Evolutionary conservation across 2,113 vertebrate species (phyloP).

Genomic region (Australoheros scitulus): DNA sequence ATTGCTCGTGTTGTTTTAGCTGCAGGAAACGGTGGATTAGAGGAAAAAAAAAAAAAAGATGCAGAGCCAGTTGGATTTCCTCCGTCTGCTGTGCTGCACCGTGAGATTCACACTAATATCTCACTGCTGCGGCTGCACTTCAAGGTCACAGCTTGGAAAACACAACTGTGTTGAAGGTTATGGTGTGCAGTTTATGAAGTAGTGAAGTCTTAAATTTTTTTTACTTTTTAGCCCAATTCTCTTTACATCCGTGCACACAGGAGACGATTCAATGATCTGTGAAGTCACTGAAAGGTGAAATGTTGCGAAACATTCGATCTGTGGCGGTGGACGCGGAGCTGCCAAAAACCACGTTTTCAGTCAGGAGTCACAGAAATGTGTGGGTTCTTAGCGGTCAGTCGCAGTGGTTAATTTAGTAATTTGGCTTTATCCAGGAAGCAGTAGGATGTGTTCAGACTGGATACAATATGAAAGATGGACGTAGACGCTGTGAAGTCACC

Average conservation of each 20-base stretch:
- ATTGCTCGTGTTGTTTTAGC: not conserved
- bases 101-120: slow-evolving; percentile 6
- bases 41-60: not conserved
- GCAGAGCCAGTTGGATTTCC: slow-evolving; percentile 16
- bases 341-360: not conserved
- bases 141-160: not conserved
- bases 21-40: slow-evolving; percentile 1
- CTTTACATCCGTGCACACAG: not conserved
- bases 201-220: not conserved
- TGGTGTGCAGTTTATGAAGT: not conserved
- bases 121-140: slow-evolving; percentile 6
- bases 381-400: not conserved
- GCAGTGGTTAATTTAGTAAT: not conserved
- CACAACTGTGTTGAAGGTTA: not conserved
- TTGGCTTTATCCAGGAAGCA: not conserved
- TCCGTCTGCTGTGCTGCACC: slow-evolving; percentile 11
- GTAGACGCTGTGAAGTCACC: too few species aligned
- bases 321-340: not conserved
- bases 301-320: not conserved
- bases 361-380: not conserved
- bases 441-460: not conserved
- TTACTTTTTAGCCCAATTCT: not conserved
- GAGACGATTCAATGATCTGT: not conserved
- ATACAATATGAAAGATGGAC: not conserved
- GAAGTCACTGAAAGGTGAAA: slow-evolving; percentile 3